Conservation (phyloP, 2,888 invertebrate species). For the Tribolium freemani region DNA sequence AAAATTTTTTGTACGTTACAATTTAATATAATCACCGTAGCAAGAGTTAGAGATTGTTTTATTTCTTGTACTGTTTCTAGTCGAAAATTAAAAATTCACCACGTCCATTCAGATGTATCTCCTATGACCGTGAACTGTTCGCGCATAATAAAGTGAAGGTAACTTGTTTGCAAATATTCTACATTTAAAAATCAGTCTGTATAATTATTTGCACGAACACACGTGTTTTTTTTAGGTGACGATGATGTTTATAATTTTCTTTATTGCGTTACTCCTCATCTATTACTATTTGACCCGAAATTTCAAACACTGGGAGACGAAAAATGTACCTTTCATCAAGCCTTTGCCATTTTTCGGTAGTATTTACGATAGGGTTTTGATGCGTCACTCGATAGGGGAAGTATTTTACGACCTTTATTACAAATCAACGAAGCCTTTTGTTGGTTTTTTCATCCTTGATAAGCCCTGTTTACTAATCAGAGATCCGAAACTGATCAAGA, state of each 20-base stretch:
- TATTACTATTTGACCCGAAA: constrained; percentile 9
- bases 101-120: no score
- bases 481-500: constrained; percentile 42
- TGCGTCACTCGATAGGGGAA: constrained; percentile 2
- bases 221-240: background rate
- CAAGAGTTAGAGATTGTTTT: no score
- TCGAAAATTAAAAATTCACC: no score
- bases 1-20: no score
- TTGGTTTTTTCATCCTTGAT: constrained; percentile 43
- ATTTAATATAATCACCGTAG: no score
- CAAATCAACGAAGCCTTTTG: background rate
- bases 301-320: constrained; percentile 15
- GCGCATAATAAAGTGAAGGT: no score
- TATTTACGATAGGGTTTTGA: background rate
- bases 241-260: background rate
- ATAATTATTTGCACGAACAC: background rate
- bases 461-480: constrained; percentile 38
- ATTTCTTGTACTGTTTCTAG: no score
- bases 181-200: no score
- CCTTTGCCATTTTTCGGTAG: constrained; percentile 23
- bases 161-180: no score
- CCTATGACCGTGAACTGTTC: no score
- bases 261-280: background rate
- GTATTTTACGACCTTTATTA: constrained; percentile 4
- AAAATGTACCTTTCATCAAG: constrained; percentile 15